Evolutionary conservation across 2,797 vertebrate genomes (phyloP), one percentile per base, ranked within the genome.

Genomic region (Sebastes vulpes): DNA sequence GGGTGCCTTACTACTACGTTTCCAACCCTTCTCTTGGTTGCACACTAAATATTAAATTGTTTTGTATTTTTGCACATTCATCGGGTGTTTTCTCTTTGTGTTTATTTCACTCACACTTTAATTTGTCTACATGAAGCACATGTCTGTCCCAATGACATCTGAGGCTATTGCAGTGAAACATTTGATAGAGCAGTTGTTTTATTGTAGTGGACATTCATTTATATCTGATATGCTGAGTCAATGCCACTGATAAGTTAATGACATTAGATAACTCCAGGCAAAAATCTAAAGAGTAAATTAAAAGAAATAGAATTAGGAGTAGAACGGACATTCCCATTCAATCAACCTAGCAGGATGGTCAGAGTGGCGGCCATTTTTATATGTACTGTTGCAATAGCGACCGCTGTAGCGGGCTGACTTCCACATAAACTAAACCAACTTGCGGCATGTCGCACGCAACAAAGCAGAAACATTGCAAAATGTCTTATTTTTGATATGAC

Each of bases 31-130:
- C 25, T 72, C 20, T 42, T 59, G 59, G 67, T 83, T 83, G 68
- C 68, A 58, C n/a, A 60, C 23, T 59, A 64, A 66, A 82, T 72
- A 70, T 58, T 58, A 52, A 75, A 32, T 46, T 29, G 11, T 77
- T 61, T 53, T 3, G 18, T 65, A 25, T 31, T 72, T 84, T 65
- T 79, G 23, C 57, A 56, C 31, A 46, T 75, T 65, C 25, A 61
- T 57, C 57, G 61, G 32, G 29, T 87, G 50, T 90, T 48, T 61
- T 14, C 20, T 60, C 7, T 58, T 73, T 57, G 52, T 80, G 3
- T 64, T 70, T 61, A 26, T 72, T 71, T 54, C 23, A 26, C 53
- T 61, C 46, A 56, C 53, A 50, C 26, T 35, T 46, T 46, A 21
- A 21, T 29, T 16, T 54, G 14, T 60, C 23, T 54, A 21, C 23